Percentiles rank a stretch among this genome's conserved stretches.
Conservation (phyloP, 2,888 invertebrate species). For the Tetranychus truncatus region DNA sequence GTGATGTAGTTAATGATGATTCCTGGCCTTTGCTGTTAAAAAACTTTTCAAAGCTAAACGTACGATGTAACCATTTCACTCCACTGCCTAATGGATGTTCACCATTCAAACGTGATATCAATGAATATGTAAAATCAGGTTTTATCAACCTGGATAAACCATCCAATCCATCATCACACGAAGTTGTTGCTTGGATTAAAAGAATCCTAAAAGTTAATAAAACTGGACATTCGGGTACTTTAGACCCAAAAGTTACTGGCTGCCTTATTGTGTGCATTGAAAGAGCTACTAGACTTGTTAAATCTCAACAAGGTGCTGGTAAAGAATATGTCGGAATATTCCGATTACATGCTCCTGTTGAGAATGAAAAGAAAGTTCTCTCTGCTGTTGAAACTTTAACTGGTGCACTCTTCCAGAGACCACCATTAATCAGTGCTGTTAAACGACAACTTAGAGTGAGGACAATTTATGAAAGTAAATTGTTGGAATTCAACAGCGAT, state of each 20-base stretch:
- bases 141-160: slow-evolving; percentile 97
- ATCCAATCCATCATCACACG: slow-evolving; percentile 95
- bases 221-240: slow-evolving; percentile 93
- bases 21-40: slow-evolving; percentile 89
- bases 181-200: slow-evolving; percentile 98
- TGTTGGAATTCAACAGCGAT: slow-evolving; percentile 68
- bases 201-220: slow-evolving; percentile 87
- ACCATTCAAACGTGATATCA: slow-evolving; percentile 64
- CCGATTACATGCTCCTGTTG: slow-evolving; percentile 73
- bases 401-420: slow-evolving; percentile 91
- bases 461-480: slow-evolving; percentile 80
- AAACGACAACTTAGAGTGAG: slow-evolving; percentile 89
- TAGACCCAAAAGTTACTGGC: slow-evolving; percentile 92
- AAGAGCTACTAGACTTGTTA: slow-evolving; percentile 82
- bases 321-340: slow-evolving; percentile 97
- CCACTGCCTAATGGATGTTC: slow-evolving; percentile 82
- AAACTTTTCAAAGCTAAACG: slow-evolving; percentile 56
- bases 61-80: slow-evolving; percentile 87
- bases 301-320: slow-evolving; percentile 94
- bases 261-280: slow-evolving; percentile 96
- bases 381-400: slow-evolving; percentile 61
- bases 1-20: slow-evolving; percentile 59
- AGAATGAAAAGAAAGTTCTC: slow-evolving; percentile 37
- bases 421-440: slow-evolving; percentile 96
- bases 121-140: slow-evolving; percentile 75